Evolutionary conservation across 2,113 vertebrate genomes (phyloP).

Genomic region (Pteruthius melanotis): DNA sequence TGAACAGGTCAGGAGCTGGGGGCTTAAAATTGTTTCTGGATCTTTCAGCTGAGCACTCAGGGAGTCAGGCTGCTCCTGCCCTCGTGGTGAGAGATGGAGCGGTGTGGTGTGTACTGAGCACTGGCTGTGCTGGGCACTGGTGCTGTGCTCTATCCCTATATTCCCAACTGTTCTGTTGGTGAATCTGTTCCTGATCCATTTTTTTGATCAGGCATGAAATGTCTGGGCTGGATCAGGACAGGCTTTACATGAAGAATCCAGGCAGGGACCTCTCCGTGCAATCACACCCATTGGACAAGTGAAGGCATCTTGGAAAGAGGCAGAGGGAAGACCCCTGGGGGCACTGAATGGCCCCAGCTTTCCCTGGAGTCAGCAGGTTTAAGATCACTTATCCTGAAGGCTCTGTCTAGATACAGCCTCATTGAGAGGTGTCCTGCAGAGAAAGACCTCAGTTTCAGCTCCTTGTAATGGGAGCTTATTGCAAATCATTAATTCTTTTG

Average conservation of each 20-base stretch:
- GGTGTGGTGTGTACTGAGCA: not conserved
- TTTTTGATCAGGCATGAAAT: not conserved
- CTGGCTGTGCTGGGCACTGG: too few relatives aligned
- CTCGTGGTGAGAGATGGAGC: not conserved
- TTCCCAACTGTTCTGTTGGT: not conserved
- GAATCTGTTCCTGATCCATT: not conserved
- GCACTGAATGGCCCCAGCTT: not conserved
- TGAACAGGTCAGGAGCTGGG: not conserved
- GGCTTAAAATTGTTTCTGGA: not conserved
- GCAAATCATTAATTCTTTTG: not conserved
- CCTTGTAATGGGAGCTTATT: not conserved
- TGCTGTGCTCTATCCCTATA: not conserved
- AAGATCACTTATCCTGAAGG: not conserved
- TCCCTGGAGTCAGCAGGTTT: not conserved
- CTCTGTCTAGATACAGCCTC: not conserved
- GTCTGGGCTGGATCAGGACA: not conserved
- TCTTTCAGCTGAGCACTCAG: not conserved
- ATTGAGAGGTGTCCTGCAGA: not conserved
- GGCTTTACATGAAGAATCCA: not conserved
- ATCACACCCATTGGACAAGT: not conserved
- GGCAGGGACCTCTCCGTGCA: not conserved
- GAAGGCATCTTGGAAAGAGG: not conserved
- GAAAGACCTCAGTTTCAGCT: not conserved
- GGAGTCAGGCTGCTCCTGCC: not conserved
- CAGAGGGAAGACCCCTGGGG: fast-evolving